Evolutionary conservation across 2,888 invertebrate genomes (phyloP).

Genomic region (Troglohyphantes excavatus): DNA sequence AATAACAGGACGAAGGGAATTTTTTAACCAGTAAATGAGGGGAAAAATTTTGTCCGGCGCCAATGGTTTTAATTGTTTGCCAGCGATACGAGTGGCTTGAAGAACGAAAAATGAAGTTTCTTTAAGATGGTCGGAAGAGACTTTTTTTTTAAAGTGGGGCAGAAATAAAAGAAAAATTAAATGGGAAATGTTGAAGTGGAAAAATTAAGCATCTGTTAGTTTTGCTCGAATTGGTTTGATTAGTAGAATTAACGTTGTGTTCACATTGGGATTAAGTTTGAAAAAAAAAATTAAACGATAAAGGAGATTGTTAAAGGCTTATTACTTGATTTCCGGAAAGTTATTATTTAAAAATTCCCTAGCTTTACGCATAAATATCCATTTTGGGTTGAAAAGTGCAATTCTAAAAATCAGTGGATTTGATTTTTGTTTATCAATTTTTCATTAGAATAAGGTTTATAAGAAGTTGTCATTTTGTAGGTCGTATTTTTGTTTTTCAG

Average conservation of each 20-base stretch:
- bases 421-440: too few species aligned
- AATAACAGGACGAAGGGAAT: neutral
- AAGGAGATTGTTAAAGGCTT: too few species aligned
- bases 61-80: constrained; percentile 41
- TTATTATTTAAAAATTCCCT: too few species aligned
- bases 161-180: neutral
- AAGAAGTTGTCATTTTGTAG: too few species aligned
- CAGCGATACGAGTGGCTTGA: neutral
- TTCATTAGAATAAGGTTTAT: too few species aligned
- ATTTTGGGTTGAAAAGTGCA: too few species aligned
- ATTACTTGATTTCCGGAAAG: too few species aligned
- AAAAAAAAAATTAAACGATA: too few species aligned
- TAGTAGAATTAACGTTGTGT: neutral
- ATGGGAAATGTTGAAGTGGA: neutral
- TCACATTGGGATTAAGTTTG: too few species aligned
- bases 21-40: neutral
- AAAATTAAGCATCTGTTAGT: neutral
- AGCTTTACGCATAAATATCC: too few species aligned
- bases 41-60: constrained; percentile 8
- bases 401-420: too few species aligned
- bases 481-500: too few species aligned
- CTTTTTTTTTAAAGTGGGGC: neutral
- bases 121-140: neutral
- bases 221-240: neutral
- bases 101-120: constrained; percentile 12